phyloP scores from a whole-genome alignment of 1,140 invertebrate species.

The Onthophagus taurus region DNA sequence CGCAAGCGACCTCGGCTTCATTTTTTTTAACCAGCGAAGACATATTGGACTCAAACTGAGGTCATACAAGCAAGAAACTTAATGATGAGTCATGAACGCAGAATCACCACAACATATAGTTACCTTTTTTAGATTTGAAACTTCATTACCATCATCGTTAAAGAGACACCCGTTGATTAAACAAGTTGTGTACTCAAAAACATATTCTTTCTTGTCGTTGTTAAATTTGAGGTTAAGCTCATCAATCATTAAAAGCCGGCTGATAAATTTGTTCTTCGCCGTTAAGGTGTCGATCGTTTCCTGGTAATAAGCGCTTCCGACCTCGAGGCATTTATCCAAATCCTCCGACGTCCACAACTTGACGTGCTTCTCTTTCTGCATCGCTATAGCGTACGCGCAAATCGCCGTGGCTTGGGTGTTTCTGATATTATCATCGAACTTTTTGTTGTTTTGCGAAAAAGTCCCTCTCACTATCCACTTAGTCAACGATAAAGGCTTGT shows the following conservation, averaged over 20 bases:
- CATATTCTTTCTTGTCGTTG: slow-evolving; percentile 30
- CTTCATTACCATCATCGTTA: slow-evolving; percentile 35
- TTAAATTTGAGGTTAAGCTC: slow-evolving; percentile 32
- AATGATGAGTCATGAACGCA: too few relatives aligned
- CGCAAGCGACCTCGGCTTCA: too few relatives aligned
- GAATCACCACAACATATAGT: not conserved
- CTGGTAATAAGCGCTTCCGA: slow-evolving; percentile 40
- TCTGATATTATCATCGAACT: slow-evolving; percentile 39
- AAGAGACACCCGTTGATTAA: slow-evolving; percentile 27
- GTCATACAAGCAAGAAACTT: too few relatives aligned
- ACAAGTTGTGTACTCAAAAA: slow-evolving; percentile 33
- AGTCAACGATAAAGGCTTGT: not conserved
- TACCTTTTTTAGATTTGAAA: slow-evolving; percentile 37
- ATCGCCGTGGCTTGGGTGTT: slow-evolving; percentile 43
- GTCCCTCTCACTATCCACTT: slow-evolving; percentile 42
- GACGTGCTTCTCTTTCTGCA: slow-evolving; percentile 31
- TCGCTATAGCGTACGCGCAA: slow-evolving; percentile 39
- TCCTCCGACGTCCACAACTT: slow-evolving; percentile 38
- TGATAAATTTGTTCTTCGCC: slow-evolving; percentile 33
- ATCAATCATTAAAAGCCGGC: slow-evolving; percentile 29
- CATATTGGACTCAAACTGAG: too few relatives aligned
- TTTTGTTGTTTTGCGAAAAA: slow-evolving; percentile 40
- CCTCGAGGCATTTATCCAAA: slow-evolving; percentile 41
- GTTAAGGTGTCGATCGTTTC: slow-evolving; percentile 39
- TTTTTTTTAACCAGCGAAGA: too few relatives aligned